Percentiles rank a stretch among this genome's conserved stretches.
Conservation (phyloP, 2,888 invertebrate species). For the Lasioglossum vierecki region DNA sequence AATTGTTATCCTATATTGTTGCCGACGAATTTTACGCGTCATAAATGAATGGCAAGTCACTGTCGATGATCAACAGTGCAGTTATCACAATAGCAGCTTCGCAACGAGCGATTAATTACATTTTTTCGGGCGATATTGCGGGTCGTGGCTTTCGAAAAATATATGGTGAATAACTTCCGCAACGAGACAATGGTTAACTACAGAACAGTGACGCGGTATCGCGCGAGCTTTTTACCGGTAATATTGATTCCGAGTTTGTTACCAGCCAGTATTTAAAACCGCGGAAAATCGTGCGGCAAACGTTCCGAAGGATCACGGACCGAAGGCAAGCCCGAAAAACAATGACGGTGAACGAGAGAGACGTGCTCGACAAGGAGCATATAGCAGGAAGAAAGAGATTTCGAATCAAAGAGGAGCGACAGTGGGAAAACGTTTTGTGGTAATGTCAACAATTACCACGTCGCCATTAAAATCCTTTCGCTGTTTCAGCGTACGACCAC, state of each 20-base stretch:
- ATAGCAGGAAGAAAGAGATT: neutral
- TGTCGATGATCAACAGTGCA: neutral
- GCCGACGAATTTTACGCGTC: neutral
- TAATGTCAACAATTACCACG: slow-evolving; percentile 43
- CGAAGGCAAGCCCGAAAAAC: slow-evolving; percentile 11
- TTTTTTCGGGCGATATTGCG: neutral
- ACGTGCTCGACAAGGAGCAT: neutral
- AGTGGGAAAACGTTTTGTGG: slow-evolving; percentile 33
- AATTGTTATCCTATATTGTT: neutral
- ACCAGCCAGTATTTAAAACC: slow-evolving; percentile 45
- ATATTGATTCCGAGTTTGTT: slow-evolving; percentile 45
- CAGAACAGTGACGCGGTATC: neutral
- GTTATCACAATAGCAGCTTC: neutral
- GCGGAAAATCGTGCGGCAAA: slow-evolving; percentile 47
- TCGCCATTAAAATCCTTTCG: slow-evolving; percentile 33
- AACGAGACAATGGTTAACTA: neutral
- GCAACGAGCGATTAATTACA: neutral
- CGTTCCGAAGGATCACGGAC: slow-evolving; percentile 25
- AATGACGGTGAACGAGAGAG: neutral
- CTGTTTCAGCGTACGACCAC: slow-evolving; percentile 6
- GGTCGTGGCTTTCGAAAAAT: neutral
- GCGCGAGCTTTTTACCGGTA: neutral
- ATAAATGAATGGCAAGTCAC: neutral
- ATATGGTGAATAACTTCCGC: slow-evolving; percentile 28
- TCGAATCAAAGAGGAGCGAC: slow-evolving; percentile 28